Percentiles rank a stretch among this genome's conserved stretches.
Evolutionary conservation across 2,113 vertebrate genomes (phyloP).

Genomic region (Accipiter virgatus): DNA sequence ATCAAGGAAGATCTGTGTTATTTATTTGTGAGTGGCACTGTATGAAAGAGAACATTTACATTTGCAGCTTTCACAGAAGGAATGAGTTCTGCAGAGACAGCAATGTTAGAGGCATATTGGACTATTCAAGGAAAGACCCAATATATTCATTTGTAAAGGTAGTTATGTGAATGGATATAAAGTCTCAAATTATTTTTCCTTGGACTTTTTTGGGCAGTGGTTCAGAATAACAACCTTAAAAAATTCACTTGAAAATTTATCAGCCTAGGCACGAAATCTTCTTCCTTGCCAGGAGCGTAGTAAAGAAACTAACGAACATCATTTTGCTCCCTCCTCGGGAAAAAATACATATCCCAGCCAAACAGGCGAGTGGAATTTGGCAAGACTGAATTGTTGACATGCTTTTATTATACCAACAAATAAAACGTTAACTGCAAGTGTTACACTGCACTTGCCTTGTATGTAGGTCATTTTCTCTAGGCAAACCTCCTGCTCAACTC

Average conservation of each 20-base stretch:
- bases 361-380: conserved; percentile 6
- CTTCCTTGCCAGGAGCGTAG: not conserved
- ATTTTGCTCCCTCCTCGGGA: conserved; percentile 5
- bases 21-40: not conserved
- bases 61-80: not conserved
- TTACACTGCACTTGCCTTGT: not conserved
- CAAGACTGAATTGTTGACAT: conserved; percentile 1
- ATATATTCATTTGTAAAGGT: not conserved
- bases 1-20: not conserved
- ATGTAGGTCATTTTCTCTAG: conserved; percentile 18
- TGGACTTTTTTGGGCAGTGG: not conserved
- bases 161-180: not conserved
- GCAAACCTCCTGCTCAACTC: not conserved
- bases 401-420: conserved; percentile 38
- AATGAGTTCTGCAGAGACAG: not conserved
- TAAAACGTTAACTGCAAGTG: not conserved
- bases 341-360: not conserved
- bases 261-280: not conserved
- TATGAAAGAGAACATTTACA: not conserved
- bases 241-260: conserved; percentile 11
- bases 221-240: conserved; percentile 1
- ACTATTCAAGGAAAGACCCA: not conserved
- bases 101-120: not conserved
- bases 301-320: conserved; percentile 1
- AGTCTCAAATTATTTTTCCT: not conserved